These are phyloP conservation scores for Epinephelus coioides DNA, from an alignment of 2,797 vertebrate species.

Conservation along the genomic window DNA sequence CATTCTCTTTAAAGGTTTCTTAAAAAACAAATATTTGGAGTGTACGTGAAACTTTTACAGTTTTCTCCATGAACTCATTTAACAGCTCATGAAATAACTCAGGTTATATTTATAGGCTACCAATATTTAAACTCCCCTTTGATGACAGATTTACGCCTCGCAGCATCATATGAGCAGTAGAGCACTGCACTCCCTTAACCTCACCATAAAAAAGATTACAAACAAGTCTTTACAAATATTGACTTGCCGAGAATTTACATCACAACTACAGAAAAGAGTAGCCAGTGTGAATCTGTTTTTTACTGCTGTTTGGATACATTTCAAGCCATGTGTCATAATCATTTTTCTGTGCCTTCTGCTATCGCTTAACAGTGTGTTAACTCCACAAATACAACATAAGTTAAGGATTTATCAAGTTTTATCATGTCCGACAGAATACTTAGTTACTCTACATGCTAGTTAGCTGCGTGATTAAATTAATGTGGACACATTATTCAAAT, in stretches of 20 bases:
- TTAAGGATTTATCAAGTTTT: neutral
- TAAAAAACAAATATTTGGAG: neutral
- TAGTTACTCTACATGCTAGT: no score
- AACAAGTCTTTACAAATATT: conserved; percentile 19
- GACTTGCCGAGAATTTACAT: conserved; percentile 27
- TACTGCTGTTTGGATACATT: neutral
- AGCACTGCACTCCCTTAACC: neutral
- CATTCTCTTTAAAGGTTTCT: neutral
- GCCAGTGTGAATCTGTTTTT: neutral
- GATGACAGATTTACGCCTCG: conserved; percentile 55
- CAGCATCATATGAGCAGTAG: conserved; percentile 1
- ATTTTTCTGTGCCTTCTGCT: neutral
- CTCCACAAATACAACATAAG: neutral
- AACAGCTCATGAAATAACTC: conserved; percentile 32
- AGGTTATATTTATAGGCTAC: conserved; percentile 51
- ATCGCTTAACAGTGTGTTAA: neutral
- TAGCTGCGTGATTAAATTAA: neutral
- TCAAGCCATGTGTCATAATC: no score
- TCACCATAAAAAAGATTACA: conserved; percentile 47
- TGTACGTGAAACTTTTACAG: neutral
- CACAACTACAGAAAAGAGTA: neutral
- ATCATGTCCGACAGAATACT: neutral
- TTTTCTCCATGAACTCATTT: conserved; percentile 3
- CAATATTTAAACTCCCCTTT: conserved; percentile 36
- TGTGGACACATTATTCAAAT: neutral